Percentiles rank a stretch among this genome's conserved stretches.
Conservation (phyloP, 2,113 vertebrate species). For the Pogona vitticeps region DNA sequence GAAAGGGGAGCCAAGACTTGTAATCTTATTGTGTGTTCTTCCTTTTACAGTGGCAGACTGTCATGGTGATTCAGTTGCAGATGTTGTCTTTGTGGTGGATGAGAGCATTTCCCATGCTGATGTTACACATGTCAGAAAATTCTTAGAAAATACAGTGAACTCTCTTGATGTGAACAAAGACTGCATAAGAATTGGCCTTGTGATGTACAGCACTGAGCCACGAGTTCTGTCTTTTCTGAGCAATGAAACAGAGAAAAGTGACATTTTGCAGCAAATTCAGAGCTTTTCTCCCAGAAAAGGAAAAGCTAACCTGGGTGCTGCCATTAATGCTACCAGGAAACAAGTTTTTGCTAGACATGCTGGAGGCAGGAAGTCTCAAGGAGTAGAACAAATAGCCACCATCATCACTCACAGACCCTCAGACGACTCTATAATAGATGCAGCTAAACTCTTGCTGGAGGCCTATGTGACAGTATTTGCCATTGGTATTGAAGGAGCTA, state of each 20-base stretch:
- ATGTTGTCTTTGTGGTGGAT: constrained; percentile 75
- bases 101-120: constrained; percentile 47
- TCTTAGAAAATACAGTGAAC: constrained; percentile 60
- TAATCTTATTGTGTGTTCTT: not conserved
- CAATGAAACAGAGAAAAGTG: constrained; percentile 38
- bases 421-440: constrained; percentile 58
- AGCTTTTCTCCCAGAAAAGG: constrained; percentile 44
- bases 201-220: constrained; percentile 54
- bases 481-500: constrained; percentile 58
- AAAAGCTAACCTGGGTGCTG: constrained; percentile 56
- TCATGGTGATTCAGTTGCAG: constrained; percentile 59
- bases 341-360: constrained; percentile 50
- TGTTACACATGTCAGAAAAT: constrained; percentile 54
- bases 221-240: constrained; percentile 51
- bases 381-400: constrained; percentile 70
- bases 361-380: constrained; percentile 64
- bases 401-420: constrained; percentile 69
- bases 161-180: constrained; percentile 62
- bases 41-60: constrained; percentile 52
- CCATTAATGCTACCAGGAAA: constrained; percentile 55
- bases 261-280: constrained; percentile 54
- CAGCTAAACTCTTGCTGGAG: constrained; percentile 52
- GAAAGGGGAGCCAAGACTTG: not conserved
- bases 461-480: constrained; percentile 65
- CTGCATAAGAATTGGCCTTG: constrained; percentile 65